Percentiles rank a stretch among this genome's conserved stretches.
phyloP scores from a whole-genome alignment of 2,797 vertebrate species.

The Valencia hispanica region DNA sequence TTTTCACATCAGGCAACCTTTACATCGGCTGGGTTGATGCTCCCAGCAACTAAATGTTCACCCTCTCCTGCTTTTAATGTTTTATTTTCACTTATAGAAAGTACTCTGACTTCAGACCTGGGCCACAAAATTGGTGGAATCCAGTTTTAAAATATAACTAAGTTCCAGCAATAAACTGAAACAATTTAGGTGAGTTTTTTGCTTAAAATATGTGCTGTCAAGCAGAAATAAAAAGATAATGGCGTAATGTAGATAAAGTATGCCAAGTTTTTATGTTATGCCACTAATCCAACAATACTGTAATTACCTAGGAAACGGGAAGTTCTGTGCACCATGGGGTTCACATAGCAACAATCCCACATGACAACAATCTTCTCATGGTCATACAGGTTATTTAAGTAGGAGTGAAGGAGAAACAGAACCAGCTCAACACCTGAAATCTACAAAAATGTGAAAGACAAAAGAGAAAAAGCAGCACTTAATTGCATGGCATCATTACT shows the following conservation, averaged over 20 bases:
- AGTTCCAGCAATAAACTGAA: too few relatives aligned
- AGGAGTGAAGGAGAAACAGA: constrained; percentile 91
- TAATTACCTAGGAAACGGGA: constrained; percentile 90
- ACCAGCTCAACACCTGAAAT: constrained; percentile 90
- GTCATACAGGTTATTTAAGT: constrained; percentile 90
- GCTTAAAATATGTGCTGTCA: too few relatives aligned
- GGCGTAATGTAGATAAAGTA: not conserved
- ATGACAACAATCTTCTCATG: constrained; percentile 92
- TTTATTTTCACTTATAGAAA: too few relatives aligned
- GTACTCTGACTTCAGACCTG: too few relatives aligned
- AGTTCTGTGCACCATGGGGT: constrained; percentile 91
- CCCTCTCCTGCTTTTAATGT: too few relatives aligned
- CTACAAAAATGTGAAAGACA: constrained; percentile 65
- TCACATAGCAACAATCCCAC: constrained; percentile 95
- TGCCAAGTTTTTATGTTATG: not conserved
- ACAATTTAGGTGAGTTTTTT: too few relatives aligned
- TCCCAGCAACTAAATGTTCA: too few relatives aligned
- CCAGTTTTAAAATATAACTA: too few relatives aligned
- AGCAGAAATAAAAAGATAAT: not conserved
- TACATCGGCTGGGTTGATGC: too few relatives aligned
- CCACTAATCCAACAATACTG: not conserved
- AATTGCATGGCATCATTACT: too few relatives aligned
- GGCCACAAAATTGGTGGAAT: too few relatives aligned
- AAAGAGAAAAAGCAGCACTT: not conserved
- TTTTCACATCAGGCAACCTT: too few relatives aligned